Conservation (phyloP, 2,113 vertebrate species). For the Anhinga anhinga region DNA sequence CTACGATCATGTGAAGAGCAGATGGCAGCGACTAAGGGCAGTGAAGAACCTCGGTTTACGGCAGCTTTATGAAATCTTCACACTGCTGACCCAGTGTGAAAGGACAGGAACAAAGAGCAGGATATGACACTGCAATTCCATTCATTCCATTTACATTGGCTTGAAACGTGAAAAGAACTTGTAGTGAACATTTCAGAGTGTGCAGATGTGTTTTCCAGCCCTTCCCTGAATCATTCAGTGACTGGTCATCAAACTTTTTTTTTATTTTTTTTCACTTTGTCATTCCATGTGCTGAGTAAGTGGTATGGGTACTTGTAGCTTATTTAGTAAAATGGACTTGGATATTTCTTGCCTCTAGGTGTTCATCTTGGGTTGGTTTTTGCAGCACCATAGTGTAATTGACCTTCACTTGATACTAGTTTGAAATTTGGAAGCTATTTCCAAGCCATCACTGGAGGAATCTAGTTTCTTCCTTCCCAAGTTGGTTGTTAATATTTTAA, state of each 20-base stretch:
- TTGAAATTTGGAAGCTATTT: not conserved
- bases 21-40: not conserved
- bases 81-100: not conserved
- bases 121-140: slow-evolving; percentile 50
- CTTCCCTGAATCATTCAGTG: not conserved
- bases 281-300: not conserved
- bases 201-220: not conserved
- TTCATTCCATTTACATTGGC: not conserved
- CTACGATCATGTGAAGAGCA: not conserved
- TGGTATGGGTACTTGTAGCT: not conserved
- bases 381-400: not conserved
- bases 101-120: slow-evolving; percentile 38
- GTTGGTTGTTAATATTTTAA: not conserved
- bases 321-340: not conserved
- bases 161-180: not conserved
- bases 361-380: not conserved
- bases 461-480: not conserved
- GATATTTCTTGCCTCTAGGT: not conserved
- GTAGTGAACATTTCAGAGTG: slow-evolving; percentile 21
- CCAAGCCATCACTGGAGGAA: not conserved
- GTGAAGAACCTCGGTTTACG: not conserved
- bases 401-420: not conserved
- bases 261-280: not conserved
- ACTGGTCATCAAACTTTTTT: not conserved
- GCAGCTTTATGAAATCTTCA: slow-evolving; percentile 37